phyloP scores from a whole-genome alignment of 2,888 invertebrate species.

The Scaptodrosophila latifasciaeformis region DNA sequence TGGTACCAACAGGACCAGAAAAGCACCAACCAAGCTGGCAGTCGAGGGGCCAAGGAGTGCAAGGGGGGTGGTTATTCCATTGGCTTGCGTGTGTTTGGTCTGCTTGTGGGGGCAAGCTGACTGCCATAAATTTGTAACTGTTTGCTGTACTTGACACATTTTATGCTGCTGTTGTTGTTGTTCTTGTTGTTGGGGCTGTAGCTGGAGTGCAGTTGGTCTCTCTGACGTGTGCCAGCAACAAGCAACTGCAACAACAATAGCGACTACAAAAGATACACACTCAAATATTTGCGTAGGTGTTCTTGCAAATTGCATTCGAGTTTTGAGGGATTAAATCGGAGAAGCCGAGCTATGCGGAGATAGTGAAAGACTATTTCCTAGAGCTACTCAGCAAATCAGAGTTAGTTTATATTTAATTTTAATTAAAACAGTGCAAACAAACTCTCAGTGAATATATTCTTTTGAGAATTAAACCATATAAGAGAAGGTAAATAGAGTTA shows the following conservation, averaged over 20 bases:
- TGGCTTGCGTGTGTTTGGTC: constrained; percentile 39
- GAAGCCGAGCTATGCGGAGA: constrained; percentile 12
- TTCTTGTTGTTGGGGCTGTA: constrained; percentile 18
- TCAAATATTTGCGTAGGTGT: constrained; percentile 57
- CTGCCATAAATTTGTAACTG: constrained; percentile 61
- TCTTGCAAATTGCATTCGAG: constrained; percentile 8
- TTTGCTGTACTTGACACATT: constrained; percentile 65
- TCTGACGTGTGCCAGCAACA: too few relatives aligned
- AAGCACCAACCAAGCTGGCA: not conserved
- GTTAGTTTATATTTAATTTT: constrained; percentile 50
- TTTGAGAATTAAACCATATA: too few relatives aligned
- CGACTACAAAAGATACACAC: not conserved
- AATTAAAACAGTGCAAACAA: too few relatives aligned
- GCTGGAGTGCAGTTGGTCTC: constrained; percentile 19
- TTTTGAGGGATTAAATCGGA: not conserved
- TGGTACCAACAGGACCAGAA: constrained; percentile 27
- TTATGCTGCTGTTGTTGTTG: constrained; percentile 22
- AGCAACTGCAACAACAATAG: constrained; percentile 6
- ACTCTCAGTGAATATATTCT: too few relatives aligned
- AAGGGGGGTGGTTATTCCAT: too few relatives aligned
- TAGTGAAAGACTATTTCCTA: constrained; percentile 1
- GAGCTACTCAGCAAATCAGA: constrained; percentile 26
- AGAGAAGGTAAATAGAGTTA: too few relatives aligned
- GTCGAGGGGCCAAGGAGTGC: not conserved
- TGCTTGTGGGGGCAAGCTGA: too few relatives aligned